Evolutionary conservation across 2,113 vertebrate species (phyloP).

Genomic region (Aspiorhynchus laticeps): DNA sequence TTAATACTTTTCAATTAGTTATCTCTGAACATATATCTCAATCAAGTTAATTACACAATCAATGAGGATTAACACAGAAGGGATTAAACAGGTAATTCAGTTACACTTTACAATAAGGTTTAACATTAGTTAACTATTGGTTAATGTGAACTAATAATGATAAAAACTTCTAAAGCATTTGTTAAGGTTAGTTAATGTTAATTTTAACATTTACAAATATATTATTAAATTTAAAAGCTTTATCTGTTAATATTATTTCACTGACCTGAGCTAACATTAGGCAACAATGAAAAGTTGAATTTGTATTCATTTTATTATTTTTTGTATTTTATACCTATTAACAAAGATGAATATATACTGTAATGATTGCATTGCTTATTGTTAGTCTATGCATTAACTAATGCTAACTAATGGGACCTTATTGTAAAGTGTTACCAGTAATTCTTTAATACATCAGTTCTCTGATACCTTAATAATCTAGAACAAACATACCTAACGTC

Average conservation of each 20-base stretch:
- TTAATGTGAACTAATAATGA: background rate
- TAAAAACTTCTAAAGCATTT: background rate
- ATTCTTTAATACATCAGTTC: background rate
- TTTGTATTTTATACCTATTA: background rate
- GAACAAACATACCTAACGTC: conserved; percentile 16
- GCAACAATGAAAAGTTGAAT: background rate
- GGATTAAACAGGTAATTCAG: background rate
- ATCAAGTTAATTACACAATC: background rate
- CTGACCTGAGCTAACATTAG: background rate
- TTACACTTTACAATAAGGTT: background rate
- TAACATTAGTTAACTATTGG: background rate
- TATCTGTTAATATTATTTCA: background rate
- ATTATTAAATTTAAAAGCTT: background rate
- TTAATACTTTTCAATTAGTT: background rate
- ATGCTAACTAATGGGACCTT: background rate
- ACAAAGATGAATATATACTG: background rate
- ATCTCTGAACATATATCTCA: background rate
- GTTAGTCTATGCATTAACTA: background rate
- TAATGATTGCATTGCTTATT: background rate
- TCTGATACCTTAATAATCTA: background rate
- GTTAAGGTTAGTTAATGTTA: too few relatives aligned
- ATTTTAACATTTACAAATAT: background rate
- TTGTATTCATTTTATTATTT: background rate
- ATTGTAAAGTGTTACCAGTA: background rate
- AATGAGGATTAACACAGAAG: background rate